These are phyloP conservation scores for Aphelenchoides besseyi DNA, from an alignment of 1,140 invertebrate species.

Conservation along the genomic window DNA sequence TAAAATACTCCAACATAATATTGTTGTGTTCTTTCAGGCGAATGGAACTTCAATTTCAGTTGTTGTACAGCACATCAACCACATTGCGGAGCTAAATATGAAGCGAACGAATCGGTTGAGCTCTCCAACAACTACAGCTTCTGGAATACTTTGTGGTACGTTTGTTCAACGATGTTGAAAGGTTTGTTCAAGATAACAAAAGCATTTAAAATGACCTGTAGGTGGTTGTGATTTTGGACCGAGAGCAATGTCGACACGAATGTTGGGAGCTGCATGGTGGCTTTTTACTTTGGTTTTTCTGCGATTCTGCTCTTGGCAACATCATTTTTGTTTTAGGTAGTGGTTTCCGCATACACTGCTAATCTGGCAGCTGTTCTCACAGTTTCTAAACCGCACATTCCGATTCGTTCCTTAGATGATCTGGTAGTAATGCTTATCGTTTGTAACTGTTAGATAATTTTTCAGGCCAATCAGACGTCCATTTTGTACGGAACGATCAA, in stretches of 20 bases:
- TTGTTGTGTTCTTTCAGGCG: no score
- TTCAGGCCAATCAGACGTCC: constrained; percentile 87
- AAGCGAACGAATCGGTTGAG: constrained; percentile 49
- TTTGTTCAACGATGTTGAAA: constrained; percentile 8
- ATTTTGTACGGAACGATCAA: constrained; percentile 87
- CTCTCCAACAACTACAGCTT: constrained; percentile 65
- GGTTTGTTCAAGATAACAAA: constrained; percentile 37
- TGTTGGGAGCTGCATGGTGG: constrained; percentile 95
- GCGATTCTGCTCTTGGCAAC: no score
- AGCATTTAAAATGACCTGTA: no score
- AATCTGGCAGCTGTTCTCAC: constrained; percentile 96
- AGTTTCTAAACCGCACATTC: constrained; percentile 82
- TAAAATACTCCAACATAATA: no score
- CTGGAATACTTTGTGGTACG: constrained; percentile 61
- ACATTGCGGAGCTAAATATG: constrained; percentile 64
- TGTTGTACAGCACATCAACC: constrained; percentile 66
- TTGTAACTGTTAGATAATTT: no score
- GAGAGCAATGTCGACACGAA: constrained; percentile 84
- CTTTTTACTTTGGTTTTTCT: constrained; percentile 97
- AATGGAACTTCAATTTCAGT: no score
- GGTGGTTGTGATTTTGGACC: constrained; percentile 67
- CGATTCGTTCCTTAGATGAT: constrained; percentile 89
- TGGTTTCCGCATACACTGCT: constrained; percentile 94
- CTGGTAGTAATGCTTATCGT: no score
- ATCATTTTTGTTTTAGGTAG: no score